Base-by-base conservation (phyloP, 1,140 invertebrate genomes). In the Drosophila nigrodunni region DNA sequence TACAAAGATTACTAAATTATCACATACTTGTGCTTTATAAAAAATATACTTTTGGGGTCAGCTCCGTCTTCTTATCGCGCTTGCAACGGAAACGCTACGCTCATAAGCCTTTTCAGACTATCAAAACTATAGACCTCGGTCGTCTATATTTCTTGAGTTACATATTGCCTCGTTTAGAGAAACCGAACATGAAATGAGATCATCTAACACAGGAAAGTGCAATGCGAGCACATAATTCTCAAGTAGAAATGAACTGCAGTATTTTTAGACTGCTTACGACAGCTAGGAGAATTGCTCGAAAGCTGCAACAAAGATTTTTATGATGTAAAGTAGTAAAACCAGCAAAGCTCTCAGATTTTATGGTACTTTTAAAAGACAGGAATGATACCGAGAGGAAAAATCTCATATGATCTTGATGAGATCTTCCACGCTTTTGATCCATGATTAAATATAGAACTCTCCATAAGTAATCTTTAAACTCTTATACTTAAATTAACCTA, bases 21-120 rank as follows among this genome's bases (percentile, higher is more conserved):
- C 81, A 68, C 34, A 49, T 34, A 54, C 18, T 43, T 39, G 49
- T 59, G 74, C 58, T 60, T 78, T 50, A 62, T 76, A 61, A 67
- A 68, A 21, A 18, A 47, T 8, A 41, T 2, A 57, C 37, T 60
- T 83, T 66, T 69, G 74, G 77, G 81, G 76, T 70, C 76, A 75
- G 25, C 25, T n/a, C 50, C 39, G 47, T 30, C 18, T 41, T 60
- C 65, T 74, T 89, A 87, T 87, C 83, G 71, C 69, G 41, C 69
- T 77, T 88, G 83, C 83, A 87, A 83, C 83, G 83, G 83, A 87
- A 87, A 71, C 62, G 55, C 9, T 25, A 18, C 41, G 39, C 59
- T 54, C 44, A 21, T 62, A 57, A 55, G 47, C 46, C 68, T 54
- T 37, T 71, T 30, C 4, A 52, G 30, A 64, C 54, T n/a, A 68